phyloP scores from a whole-genome alignment of 2,797 vertebrate genomes.

The Bradypodion ventrale region DNA sequence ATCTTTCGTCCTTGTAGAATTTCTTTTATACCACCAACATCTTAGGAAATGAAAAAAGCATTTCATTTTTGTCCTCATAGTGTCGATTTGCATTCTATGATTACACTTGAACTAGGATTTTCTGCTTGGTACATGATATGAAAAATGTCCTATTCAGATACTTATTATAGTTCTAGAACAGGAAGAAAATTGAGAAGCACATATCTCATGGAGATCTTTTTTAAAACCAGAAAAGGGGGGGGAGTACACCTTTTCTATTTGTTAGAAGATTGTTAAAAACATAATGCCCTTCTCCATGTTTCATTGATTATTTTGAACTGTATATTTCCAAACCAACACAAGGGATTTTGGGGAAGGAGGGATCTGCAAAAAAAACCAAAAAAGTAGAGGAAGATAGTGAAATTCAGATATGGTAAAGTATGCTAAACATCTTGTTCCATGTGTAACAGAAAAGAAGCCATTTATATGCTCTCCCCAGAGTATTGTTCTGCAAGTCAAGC shows the following conservation, averaged over 20 bases:
- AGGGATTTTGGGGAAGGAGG: no score
- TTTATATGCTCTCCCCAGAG: neutral
- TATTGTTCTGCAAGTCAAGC: neutral
- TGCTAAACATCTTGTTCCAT: neutral
- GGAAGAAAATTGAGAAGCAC: conserved; percentile 15
- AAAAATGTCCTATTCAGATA: conserved; percentile 38
- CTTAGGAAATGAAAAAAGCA: conserved; percentile 50
- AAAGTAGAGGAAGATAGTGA: neutral
- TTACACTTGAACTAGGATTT: conserved; percentile 49
- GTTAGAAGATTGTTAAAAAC: neutral
- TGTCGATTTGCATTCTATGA: conserved; percentile 61
- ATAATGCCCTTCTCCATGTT: neutral
- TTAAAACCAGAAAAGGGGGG: neutral
- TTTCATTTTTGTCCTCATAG: conserved; percentile 24
- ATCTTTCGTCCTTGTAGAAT: conserved; percentile 35
- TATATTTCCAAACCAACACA: neutral
- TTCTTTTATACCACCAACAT: neutral
- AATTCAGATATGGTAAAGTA: neutral
- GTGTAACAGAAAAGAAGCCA: neutral
- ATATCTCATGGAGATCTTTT: neutral
- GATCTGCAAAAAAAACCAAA: no score
- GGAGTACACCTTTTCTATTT: neutral
- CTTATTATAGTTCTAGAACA: conserved; percentile 34
- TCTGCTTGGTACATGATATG: conserved; percentile 40
- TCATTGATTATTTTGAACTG: neutral